These are phyloP conservation scores for Hydrotaea cyrtoneurina DNA, from an alignment of 2,888 invertebrate genomes.

Conservation along the genomic window DNA sequence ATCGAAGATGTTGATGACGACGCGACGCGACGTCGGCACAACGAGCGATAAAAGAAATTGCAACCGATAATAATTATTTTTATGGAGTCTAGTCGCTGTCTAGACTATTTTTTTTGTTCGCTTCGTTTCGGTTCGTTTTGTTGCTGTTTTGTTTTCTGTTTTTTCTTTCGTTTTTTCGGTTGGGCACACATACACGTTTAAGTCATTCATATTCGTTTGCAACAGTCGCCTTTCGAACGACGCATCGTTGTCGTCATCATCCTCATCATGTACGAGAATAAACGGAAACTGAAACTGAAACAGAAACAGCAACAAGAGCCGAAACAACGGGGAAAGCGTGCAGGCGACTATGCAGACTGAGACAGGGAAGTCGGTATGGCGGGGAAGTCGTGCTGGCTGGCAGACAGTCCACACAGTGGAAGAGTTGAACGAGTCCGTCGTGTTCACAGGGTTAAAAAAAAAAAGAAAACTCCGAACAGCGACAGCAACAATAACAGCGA, in stretches of 20 bases:
- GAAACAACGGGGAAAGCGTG: constrained; percentile 19
- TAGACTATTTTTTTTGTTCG: constrained; percentile 79
- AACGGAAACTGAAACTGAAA: constrained; percentile 31
- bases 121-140: constrained; percentile 26
- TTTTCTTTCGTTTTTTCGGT: no score
- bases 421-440: no score
- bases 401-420: constrained; percentile 38
- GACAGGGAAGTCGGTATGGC: neutral
- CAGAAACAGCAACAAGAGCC: constrained; percentile 16
- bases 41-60: constrained; percentile 77
- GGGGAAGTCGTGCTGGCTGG: constrained; percentile 46
- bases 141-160: constrained; percentile 15
- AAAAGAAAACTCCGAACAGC: constrained; percentile 4
- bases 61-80: constrained; percentile 81
- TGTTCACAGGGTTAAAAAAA: constrained; percentile 50
- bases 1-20: constrained; percentile 52
- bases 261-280: neutral
- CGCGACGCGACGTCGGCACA: constrained; percentile 26
- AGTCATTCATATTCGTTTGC: constrained; percentile 36
- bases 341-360: neutral
- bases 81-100: constrained; percentile 81
- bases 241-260: neutral
- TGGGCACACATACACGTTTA: constrained; percentile 54
- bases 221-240: neutral
- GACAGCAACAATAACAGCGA: constrained; percentile 28